These are phyloP conservation scores for Monopterus albus DNA, from an alignment of 2,113 vertebrate genomes.

Conservation along the genomic window DNA sequence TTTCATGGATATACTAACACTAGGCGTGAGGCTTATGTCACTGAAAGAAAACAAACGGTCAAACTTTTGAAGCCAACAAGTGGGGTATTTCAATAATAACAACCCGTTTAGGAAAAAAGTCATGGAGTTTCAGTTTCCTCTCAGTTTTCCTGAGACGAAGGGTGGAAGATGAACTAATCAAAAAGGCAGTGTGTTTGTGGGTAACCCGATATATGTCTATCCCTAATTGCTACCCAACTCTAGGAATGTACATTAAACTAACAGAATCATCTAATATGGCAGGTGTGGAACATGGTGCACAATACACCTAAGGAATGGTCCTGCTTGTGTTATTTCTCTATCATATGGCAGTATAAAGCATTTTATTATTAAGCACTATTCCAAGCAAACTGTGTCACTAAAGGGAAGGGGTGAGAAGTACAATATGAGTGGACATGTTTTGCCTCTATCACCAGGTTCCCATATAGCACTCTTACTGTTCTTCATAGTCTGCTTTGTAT, in stretches of 20 bases:
- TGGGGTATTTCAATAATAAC: slow-evolving; percentile 59
- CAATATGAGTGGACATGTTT: slow-evolving; percentile 66
- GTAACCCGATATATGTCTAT: slow-evolving; percentile 75
- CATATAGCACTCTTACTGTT: slow-evolving; percentile 42
- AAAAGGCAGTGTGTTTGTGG: slow-evolving; percentile 80
- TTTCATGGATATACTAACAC: slow-evolving; percentile 43
- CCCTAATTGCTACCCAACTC: slow-evolving; percentile 76
- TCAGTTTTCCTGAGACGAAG: slow-evolving; percentile 82
- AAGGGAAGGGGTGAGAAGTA: slow-evolving; percentile 74
- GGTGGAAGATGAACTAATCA: slow-evolving; percentile 69
- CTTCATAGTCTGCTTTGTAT: slow-evolving; percentile 64
- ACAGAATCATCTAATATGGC: slow-evolving; percentile 74
- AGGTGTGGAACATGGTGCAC: slow-evolving; percentile 78
- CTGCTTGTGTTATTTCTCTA: slow-evolving; percentile 82
- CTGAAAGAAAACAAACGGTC: slow-evolving; percentile 15
- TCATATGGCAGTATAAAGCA: slow-evolving; percentile 83
- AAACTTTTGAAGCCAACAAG: slow-evolving; percentile 47
- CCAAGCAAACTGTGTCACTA: slow-evolving; percentile 79
- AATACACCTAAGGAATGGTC: slow-evolving; percentile 80
- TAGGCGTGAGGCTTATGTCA: slow-evolving; percentile 37
- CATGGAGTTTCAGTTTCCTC: slow-evolving; percentile 78
- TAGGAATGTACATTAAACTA: slow-evolving; percentile 82
- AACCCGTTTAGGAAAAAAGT: slow-evolving; percentile 79
- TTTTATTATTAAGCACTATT: slow-evolving; percentile 80
- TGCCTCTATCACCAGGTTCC: slow-evolving; percentile 59